phyloP scores from a whole-genome alignment of 2,113 vertebrate species.

The Cepphus grylle region DNA sequence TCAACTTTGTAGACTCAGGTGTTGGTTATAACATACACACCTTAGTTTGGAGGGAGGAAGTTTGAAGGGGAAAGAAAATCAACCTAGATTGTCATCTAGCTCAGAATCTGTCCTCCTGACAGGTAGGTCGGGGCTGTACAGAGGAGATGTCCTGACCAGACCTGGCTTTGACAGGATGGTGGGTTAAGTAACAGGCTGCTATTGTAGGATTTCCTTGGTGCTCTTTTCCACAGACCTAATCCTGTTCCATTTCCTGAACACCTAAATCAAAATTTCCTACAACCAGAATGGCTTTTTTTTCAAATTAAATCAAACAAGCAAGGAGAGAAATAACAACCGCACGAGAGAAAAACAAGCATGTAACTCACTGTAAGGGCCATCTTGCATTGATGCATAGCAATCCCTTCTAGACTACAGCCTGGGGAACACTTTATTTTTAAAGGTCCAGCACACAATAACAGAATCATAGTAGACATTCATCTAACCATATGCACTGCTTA shows the following conservation, averaged over 20 bases:
- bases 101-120: not conserved
- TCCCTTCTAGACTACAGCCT: not conserved
- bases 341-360: not conserved
- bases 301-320: constrained; percentile 26
- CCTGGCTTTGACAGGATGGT: not conserved
- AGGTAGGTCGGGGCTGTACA: not conserved
- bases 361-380: not conserved
- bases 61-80: not conserved
- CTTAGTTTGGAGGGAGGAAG: not conserved
- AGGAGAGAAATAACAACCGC: not conserved
- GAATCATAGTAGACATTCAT: not conserved
- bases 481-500: not conserved
- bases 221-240: not conserved
- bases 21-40: not conserved
- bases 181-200: not conserved
- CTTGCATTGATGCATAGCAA: not conserved
- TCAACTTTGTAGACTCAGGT: not conserved
- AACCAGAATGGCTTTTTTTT: not conserved
- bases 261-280: not conserved
- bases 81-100: not conserved
- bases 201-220: not conserved
- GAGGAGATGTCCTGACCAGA: not conserved
- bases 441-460: not conserved
- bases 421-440: not conserved
- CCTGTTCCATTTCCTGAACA: not conserved